phyloP scores from a whole-genome alignment of 2,113 vertebrate species.

The Scopus umbretta region DNA sequence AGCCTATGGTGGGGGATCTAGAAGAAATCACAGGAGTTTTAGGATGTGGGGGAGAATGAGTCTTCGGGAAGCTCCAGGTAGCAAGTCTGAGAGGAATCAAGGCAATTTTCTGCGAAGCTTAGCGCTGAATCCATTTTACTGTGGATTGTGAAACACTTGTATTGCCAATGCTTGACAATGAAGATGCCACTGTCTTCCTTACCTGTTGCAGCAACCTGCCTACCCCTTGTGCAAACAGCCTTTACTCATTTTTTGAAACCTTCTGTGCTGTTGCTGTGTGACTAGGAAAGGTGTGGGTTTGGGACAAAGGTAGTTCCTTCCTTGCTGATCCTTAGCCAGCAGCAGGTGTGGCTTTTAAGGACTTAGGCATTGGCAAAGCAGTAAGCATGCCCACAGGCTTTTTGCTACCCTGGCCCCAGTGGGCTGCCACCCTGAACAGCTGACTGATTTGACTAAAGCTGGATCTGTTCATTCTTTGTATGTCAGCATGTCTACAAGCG shows the following conservation, averaged over 20 bases:
- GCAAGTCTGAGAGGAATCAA: background rate
- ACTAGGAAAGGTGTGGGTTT: background rate
- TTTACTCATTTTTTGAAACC: background rate
- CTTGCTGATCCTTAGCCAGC: background rate
- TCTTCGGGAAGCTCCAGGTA: background rate
- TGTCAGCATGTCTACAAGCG: background rate
- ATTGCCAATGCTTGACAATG: background rate
- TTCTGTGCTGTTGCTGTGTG: background rate
- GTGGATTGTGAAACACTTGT: background rate
- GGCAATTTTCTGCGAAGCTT: background rate
- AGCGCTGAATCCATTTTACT: background rate
- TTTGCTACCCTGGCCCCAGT: background rate
- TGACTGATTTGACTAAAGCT: background rate
- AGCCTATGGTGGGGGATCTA: background rate
- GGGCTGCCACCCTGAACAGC: background rate
- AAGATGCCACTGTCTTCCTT: background rate
- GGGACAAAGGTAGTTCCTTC: background rate
- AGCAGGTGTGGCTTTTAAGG: background rate
- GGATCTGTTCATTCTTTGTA: background rate
- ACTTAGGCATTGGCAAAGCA: background rate
- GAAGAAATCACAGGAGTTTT: background rate
- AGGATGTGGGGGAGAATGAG: background rate
- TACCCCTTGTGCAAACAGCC: background rate
- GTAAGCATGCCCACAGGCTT: too few species aligned
- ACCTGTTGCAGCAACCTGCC: background rate